Conservation (phyloP, 2,113 vertebrate genomes). For the Jaculus jaculus region DNA sequence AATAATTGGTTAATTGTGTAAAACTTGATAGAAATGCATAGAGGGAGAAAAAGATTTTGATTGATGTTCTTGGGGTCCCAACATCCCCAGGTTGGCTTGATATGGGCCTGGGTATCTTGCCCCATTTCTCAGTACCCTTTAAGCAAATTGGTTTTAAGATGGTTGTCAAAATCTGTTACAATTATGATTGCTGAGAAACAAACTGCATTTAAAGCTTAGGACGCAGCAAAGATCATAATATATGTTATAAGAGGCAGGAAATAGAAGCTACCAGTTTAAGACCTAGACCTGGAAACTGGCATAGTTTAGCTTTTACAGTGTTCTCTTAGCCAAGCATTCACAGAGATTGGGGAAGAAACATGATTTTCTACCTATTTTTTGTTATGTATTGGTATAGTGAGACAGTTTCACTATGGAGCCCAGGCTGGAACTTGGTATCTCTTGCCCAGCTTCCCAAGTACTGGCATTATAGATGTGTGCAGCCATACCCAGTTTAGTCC, state of each 20-base stretch:
- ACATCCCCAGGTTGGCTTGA: neutral
- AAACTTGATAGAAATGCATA: conserved; percentile 25
- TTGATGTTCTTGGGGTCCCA: conserved; percentile 13
- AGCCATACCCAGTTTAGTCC: neutral
- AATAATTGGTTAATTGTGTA: conserved; percentile 29
- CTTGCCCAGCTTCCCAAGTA: neutral
- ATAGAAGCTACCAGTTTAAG: conserved; percentile 10
- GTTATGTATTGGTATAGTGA: neutral
- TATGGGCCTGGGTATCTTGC: neutral
- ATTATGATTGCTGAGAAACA: conserved; percentile 18
- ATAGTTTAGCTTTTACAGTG: neutral
- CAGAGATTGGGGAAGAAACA: neutral
- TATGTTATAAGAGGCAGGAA: neutral
- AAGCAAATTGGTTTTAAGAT: neutral
- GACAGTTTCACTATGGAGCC: neutral
- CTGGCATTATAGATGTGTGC: neutral
- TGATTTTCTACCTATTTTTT: neutral
- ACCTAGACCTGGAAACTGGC: neutral
- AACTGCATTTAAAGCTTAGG: neutral
- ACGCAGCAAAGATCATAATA: neutral
- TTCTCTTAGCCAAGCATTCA: neutral
- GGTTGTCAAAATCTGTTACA: conserved; percentile 13
- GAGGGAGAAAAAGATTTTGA: neutral
- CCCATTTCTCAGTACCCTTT: conserved; percentile 1
- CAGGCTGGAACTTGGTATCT: neutral